Percentiles rank a stretch among this genome's conserved stretches.
phyloP scores from a whole-genome alignment of 2,797 vertebrate genomes.

The Pelobates cultripes region DNA sequence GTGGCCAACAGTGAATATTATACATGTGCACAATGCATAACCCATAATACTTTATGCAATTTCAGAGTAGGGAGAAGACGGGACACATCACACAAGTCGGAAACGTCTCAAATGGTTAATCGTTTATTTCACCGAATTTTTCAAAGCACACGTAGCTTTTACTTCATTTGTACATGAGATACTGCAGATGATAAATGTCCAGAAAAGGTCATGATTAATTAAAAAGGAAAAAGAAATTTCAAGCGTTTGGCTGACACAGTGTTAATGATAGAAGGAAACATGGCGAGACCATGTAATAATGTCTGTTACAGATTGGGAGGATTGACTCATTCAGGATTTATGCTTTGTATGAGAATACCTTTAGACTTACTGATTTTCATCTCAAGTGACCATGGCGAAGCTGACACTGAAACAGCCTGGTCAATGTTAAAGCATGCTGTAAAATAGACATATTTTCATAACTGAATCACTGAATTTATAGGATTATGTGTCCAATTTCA shows the following conservation, averaged over 20 bases:
- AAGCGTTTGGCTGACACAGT: conserved; percentile 26
- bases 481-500: background rate
- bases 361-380: conserved; percentile 10
- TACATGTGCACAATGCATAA: conserved; percentile 6
- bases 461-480: background rate
- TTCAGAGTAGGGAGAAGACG: background rate
- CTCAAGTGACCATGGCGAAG: conserved; percentile 3
- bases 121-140: background rate
- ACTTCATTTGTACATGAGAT: background rate
- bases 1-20: conserved; percentile 16
- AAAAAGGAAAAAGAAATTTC: background rate
- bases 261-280: conserved; percentile 25
- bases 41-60: background rate
- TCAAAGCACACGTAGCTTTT: background rate
- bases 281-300: conserved; percentile 36
- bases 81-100: background rate
- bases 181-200: conserved; percentile 3
- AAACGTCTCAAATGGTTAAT: background rate
- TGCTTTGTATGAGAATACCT: conserved; percentile 35
- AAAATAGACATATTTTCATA: background rate
- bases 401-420: background rate
- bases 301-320: conserved; percentile 44
- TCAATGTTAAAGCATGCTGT: background rate
- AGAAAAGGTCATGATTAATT: conserved; percentile 38
- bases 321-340: conserved; percentile 41